A percentile compares a stretch with the other conserved stretches of the same genome.
phyloP scores from a whole-genome alignment of 2,888 invertebrate species.

The Drosophila mercatorum region DNA sequence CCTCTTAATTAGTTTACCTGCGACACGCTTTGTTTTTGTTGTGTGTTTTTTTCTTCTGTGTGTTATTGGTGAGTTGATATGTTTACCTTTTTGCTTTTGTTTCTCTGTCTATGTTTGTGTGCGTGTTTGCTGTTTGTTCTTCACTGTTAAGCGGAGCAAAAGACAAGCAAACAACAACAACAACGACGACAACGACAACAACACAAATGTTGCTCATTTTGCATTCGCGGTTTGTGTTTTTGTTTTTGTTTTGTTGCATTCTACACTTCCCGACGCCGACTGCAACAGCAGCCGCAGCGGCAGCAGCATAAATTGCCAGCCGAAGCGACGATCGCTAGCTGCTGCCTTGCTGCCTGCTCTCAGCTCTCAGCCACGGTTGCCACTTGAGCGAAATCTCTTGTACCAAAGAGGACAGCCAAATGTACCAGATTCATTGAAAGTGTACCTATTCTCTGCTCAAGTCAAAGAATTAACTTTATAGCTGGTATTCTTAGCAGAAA shows the following conservation, averaged over 20 bases:
- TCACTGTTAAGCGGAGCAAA: conserved; percentile 12
- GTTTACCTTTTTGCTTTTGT: conserved; percentile 31
- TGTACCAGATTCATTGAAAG: not conserved
- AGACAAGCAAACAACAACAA: conserved; percentile 5
- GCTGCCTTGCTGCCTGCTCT: conserved; percentile 12
- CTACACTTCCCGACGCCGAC: conserved; percentile 25
- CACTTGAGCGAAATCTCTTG: conserved; percentile 5
- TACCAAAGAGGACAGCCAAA: conserved; percentile 6
- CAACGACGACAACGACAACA: conserved; percentile 11
- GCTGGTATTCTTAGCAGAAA: not conserved
- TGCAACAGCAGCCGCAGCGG: conserved; percentile 30
- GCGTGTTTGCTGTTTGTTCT: conserved; percentile 18
- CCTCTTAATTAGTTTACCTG: conserved; percentile 68
- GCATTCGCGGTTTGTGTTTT: conserved; percentile 28
- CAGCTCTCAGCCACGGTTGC: conserved; percentile 10
- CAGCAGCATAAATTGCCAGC: conserved; percentile 16
- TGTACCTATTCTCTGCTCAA: not conserved
- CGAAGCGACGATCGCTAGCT: conserved; percentile 24
- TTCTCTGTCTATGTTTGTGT: conserved; percentile 15
- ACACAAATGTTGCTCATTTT: conserved; percentile 34
- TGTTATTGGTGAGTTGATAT: conserved; percentile 53
- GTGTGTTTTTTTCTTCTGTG: conserved; percentile 33
- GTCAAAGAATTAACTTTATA: not conserved
- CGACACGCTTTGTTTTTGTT: conserved; percentile 65
- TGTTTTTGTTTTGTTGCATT: conserved; percentile 25